phyloP scores from a whole-genome alignment of 1,140 invertebrate genomes.

The Homarus americanus region DNA sequence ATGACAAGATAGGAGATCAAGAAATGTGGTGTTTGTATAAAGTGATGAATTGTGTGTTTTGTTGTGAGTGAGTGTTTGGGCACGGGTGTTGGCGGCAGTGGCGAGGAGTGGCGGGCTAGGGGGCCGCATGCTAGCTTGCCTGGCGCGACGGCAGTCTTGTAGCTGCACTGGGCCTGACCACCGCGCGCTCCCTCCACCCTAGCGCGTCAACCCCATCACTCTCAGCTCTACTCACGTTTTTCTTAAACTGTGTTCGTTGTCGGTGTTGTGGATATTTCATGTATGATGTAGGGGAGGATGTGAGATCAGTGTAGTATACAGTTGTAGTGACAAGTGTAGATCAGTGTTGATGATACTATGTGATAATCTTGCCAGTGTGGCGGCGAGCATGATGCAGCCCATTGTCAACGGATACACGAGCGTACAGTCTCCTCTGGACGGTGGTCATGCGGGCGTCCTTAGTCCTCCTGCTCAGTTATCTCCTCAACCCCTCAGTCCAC shows the following conservation, averaged over 20 bases:
- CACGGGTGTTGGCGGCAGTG: neutral
- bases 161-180: constrained; percentile 57
- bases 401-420: constrained; percentile 62
- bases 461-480: constrained; percentile 55
- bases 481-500: constrained; percentile 48
- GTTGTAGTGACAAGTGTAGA: constrained; percentile 7
- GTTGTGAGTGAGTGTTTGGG: constrained; percentile 23
- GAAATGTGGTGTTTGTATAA: neutral
- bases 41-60: constrained; percentile 8
- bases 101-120: neutral
- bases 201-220: neutral
- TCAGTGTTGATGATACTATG: constrained; percentile 38
- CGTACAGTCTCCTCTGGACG: constrained; percentile 60
- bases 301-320: constrained; percentile 1
- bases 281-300: neutral
- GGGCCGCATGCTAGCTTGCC: neutral
- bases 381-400: constrained; percentile 67
- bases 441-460: constrained; percentile 48
- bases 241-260: neutral
- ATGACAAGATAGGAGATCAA: neutral
- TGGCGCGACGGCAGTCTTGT: constrained; percentile 57
- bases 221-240: neutral
- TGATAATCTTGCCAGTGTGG: constrained; percentile 24
- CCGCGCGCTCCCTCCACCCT: neutral
- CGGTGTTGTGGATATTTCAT: neutral